A percentile compares a stretch with the other conserved stretches of the same genome.
These are phyloP conservation scores for Ctenodactylus gundi DNA, from an alignment of 2,113 vertebrate species.

Conservation along the genomic window DNA sequence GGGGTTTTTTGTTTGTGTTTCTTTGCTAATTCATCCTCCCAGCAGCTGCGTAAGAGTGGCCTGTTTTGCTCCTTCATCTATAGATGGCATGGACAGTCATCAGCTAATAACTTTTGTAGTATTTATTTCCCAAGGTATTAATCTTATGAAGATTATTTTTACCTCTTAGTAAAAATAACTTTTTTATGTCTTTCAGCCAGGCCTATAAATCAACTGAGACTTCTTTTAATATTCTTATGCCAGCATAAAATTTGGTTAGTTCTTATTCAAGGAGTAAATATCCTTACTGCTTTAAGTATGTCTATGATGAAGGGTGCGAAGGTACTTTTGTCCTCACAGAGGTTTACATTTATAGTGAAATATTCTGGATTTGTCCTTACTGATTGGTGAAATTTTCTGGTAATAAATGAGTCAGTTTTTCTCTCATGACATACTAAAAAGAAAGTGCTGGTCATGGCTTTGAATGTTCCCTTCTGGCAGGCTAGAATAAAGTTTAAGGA, in stretches of 20 bases:
- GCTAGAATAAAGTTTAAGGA: neutral
- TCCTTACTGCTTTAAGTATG: neutral
- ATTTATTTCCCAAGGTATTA: conserved; percentile 2
- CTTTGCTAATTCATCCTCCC: neutral
- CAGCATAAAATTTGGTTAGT: conserved; percentile 4
- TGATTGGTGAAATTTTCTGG: conserved; percentile 7
- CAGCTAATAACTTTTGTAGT: neutral
- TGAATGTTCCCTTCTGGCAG: neutral
- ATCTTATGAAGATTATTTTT: conserved; percentile 35
- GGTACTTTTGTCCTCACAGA: conserved; percentile 18
- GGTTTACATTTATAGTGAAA: neutral
- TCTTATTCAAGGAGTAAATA: conserved; percentile 6
- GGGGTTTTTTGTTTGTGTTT: too few relatives aligned
- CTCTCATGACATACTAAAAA: conserved; percentile 1
- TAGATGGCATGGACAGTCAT: neutral
- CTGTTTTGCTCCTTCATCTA: neutral
- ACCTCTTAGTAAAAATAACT: neutral
- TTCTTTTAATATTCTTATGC: conserved; percentile 33
- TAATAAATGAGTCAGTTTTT: neutral
- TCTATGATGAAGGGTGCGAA: neutral
- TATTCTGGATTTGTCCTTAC: neutral
- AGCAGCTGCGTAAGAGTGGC: neutral
- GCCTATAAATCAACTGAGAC: neutral
- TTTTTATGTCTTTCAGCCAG: conserved; percentile 32
- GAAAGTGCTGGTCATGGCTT: conserved; percentile 3